Evolutionary conservation across 2,888 invertebrate species (phyloP).

Genomic region (Drosophila kanekoi): DNA sequence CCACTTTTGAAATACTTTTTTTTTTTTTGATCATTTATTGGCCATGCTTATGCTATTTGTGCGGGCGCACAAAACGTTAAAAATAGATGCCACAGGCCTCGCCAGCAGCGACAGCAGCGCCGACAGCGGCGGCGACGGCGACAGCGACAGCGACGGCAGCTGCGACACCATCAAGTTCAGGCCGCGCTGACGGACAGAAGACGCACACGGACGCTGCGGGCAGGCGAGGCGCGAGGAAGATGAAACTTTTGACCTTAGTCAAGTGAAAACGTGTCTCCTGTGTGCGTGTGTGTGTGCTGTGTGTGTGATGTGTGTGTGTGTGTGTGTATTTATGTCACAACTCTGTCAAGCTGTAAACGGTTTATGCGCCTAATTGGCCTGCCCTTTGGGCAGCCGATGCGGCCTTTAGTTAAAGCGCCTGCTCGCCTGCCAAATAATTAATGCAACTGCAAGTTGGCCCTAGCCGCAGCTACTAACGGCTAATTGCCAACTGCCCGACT

Average conservation of each 20-base stretch:
- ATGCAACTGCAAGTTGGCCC: conserved; percentile 62
- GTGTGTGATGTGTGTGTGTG: background rate
- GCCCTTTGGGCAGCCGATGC: conserved; percentile 33
- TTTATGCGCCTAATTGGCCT: conserved; percentile 68
- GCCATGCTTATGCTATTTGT: conserved; percentile 55
- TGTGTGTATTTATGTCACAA: conserved; percentile 13
- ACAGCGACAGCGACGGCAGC: conserved; percentile 27
- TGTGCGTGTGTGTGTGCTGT: background rate
- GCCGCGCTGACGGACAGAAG: conserved; percentile 31
- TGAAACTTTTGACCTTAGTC: conserved; percentile 76
- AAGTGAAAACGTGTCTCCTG: conserved; percentile 66
- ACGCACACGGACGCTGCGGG: conserved; percentile 24
- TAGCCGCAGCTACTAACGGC: conserved; percentile 39
- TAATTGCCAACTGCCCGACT: conserved; percentile 33
- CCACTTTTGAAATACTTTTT: conserved; percentile 26
- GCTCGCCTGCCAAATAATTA: conserved; percentile 55
- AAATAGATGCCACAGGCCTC: conserved; percentile 73
- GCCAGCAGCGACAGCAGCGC: conserved; percentile 25
- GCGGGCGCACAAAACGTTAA: conserved; percentile 64
- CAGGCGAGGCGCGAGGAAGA: conserved; percentile 2
- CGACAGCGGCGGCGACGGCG: conserved; percentile 34
- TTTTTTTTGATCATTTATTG: conserved; percentile 61
- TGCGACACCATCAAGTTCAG: conserved; percentile 70
- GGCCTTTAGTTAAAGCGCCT: conserved; percentile 37
- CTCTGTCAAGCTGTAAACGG: conserved; percentile 42